phyloP scores from a whole-genome alignment of 92 coral and sea anemone species.

The Isaurus tuberculatus region DNA sequence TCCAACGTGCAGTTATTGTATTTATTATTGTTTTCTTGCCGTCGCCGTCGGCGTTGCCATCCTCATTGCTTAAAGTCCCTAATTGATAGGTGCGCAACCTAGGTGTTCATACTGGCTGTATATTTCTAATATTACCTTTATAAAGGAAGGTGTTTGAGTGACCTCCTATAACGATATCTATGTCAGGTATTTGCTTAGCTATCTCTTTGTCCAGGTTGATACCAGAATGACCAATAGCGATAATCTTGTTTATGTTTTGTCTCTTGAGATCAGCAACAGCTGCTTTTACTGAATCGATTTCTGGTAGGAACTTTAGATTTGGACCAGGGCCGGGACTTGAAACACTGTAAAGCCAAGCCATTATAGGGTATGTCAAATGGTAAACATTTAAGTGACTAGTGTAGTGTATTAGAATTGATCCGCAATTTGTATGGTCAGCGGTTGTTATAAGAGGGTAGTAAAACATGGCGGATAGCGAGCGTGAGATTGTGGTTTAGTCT shows the following conservation, averaged over 20 bases:
- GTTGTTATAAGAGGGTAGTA: too few relatives aligned
- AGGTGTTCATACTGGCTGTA: too few relatives aligned
- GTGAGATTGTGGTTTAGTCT: too few relatives aligned
- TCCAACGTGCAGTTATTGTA: too few relatives aligned
- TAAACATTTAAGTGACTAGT: too few relatives aligned
- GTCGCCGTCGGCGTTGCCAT: too few relatives aligned
- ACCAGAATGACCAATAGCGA: constrained; percentile 94
- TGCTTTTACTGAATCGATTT: constrained; percentile 71
- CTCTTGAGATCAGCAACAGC: constrained; percentile 75
- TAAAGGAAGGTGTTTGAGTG: constrained; percentile 92
- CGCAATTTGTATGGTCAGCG: too few relatives aligned
- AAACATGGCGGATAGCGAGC: too few relatives aligned
- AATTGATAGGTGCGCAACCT: too few relatives aligned
- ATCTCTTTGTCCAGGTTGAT: constrained; percentile 76
- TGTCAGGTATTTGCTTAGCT: constrained; percentile 79
- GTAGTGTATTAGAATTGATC: too few relatives aligned
- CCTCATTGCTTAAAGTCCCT: too few relatives aligned
- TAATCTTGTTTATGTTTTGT: constrained; percentile 83
- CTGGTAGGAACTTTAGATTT: constrained; percentile 78
- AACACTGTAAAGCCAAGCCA: constrained; percentile 37
- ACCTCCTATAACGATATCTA: constrained; percentile 94
- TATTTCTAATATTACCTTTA: constrained; percentile 64
- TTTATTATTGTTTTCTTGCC: too few relatives aligned
- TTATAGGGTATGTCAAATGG: not conserved
- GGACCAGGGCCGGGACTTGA: constrained; percentile 85